Evolutionary conservation across 1,140 invertebrate species (phyloP).

Genomic region (Anthonomus grandis): DNA sequence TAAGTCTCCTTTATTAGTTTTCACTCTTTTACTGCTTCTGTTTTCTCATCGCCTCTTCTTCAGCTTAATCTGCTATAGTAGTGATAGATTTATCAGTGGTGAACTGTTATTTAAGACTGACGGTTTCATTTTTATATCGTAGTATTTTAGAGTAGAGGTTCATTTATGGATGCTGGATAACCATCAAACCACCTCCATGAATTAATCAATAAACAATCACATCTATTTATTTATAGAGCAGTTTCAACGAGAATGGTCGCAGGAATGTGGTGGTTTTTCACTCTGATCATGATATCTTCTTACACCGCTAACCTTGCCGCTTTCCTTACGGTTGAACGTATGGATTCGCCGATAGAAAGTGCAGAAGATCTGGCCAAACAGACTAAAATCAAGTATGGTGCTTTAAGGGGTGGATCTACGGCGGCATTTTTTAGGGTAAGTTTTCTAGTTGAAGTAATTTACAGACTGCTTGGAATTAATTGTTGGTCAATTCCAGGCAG

Average conservation of each 20-base stretch:
- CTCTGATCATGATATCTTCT: constrained; percentile 96
- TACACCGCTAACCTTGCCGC: constrained; percentile 97
- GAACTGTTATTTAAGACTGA: constrained; percentile 11
- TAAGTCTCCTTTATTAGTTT: constrained; percentile 36
- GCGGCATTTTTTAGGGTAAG: constrained; percentile 86
- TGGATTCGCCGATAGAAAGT: constrained; percentile 94
- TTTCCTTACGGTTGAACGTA: constrained; percentile 93
- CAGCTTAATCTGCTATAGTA: no score
- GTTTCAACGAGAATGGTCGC: constrained; percentile 87
- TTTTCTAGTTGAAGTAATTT: neutral
- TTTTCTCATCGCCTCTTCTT: neutral
- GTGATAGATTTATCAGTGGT: neutral
- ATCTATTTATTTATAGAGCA: constrained; percentile 57
- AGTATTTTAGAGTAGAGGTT: no score
- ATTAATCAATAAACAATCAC: constrained; percentile 2
- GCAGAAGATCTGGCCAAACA: constrained; percentile 95
- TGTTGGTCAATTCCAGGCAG: no score
- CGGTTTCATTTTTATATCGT: neutral
- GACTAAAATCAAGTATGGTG: constrained; percentile 95
- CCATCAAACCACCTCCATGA: no score
- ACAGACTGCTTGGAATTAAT: no score
- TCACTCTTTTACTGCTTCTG: constrained; percentile 4
- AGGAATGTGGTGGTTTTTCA: constrained; percentile 97
- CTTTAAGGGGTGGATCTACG: constrained; percentile 87
- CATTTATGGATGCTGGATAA: no score